Conservation (phyloP, 2,113 vertebrate species). For the Vidua macroura region DNA sequence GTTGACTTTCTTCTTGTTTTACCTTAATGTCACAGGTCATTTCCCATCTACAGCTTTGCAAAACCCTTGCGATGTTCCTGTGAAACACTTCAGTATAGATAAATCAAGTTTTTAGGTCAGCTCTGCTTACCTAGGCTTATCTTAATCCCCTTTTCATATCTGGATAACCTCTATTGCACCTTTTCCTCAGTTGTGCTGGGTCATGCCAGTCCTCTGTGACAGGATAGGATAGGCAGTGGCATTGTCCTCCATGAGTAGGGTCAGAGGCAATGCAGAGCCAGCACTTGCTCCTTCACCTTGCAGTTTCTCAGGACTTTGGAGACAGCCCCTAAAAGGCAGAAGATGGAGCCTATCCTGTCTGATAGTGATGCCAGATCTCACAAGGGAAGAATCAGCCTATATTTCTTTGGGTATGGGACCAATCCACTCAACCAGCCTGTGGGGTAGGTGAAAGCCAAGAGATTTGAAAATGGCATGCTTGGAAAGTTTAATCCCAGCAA, state of each 20-base stretch:
- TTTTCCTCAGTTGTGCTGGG: not conserved
- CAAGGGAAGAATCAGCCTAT: not conserved
- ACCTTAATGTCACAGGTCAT: slow-evolving; percentile 24
- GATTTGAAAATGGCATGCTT: not conserved
- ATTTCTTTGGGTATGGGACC: not conserved
- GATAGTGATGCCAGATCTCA: not conserved
- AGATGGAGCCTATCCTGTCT: not conserved
- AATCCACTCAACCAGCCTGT: not conserved
- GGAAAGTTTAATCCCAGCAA: not conserved
- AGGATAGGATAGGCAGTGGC: not conserved
- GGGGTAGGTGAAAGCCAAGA: not conserved
- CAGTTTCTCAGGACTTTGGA: not conserved
- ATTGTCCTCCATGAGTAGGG: not conserved
- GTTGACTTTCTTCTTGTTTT: slow-evolving; percentile 25
- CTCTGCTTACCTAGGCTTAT: slow-evolving; percentile 37
- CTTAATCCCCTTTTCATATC: slow-evolving; percentile 7
- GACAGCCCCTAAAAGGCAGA: not conserved
- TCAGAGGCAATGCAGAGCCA: not conserved
- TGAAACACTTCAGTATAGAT: slow-evolving; percentile 17
- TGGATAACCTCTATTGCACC: slow-evolving; percentile 13
- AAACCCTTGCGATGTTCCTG: not conserved
- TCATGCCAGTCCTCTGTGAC: not conserved
- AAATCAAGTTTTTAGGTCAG: slow-evolving; percentile 62
- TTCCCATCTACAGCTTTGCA: not conserved
- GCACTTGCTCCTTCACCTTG: not conserved